Conservation (phyloP, 2,797 vertebrate genomes). For the Microctenopoma lineatum region DNA sequence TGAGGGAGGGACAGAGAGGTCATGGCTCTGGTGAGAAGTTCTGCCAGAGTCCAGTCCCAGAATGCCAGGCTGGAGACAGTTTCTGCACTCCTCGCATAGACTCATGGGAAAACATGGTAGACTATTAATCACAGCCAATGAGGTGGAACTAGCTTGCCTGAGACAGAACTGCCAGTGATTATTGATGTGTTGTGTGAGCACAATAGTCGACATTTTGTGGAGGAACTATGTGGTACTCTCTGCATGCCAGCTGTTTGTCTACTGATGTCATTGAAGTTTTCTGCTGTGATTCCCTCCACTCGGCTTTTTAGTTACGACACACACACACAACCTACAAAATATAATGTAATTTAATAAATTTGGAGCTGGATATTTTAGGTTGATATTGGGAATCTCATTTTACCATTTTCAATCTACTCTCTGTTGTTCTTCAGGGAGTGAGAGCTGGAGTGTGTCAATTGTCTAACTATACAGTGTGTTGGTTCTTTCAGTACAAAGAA, state of each 20-base stretch:
- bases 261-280: conserved; percentile 30
- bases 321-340: conserved; percentile 2
- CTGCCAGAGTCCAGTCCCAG: conserved; percentile 62
- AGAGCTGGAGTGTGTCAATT: no score
- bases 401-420: not conserved
- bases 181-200: conserved; percentile 51
- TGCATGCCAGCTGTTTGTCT: conserved; percentile 34
- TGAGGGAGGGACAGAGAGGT: conserved; percentile 57
- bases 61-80: conserved; percentile 57
- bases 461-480: no score
- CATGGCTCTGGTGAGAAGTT: conserved; percentile 70
- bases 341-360: conserved; percentile 8
- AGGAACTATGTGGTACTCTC: conserved; percentile 39
- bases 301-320: conserved; percentile 25
- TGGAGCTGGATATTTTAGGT: conserved; percentile 29
- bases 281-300: conserved; percentile 3
- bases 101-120: conserved; percentile 72
- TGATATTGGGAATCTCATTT: conserved; percentile 19
- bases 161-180: conserved; percentile 51
- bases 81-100: conserved; percentile 55
- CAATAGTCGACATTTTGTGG: conserved; percentile 28
- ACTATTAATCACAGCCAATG: conserved; percentile 78
- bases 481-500: no score
- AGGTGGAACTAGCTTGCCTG: conserved; percentile 68
- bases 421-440: no score